Percentiles rank a stretch among this genome's conserved stretches.
phyloP scores from a whole-genome alignment of 2,113 vertebrate species.

The Crotalus tigris region DNA sequence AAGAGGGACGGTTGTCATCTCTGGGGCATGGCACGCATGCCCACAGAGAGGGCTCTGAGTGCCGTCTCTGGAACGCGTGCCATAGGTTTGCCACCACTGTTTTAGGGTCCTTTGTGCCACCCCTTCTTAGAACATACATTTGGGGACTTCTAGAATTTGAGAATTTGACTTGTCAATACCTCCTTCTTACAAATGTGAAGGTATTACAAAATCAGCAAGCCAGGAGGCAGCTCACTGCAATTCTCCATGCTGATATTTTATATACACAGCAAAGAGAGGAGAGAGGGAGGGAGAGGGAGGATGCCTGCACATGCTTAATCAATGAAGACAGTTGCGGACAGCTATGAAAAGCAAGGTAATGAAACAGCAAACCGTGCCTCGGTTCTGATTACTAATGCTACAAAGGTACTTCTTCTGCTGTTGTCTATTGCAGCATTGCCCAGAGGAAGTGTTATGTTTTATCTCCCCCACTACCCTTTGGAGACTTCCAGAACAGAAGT shows the following conservation, averaged over 20 bases:
- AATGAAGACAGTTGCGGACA: conserved; percentile 3
- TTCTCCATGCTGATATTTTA: not conserved
- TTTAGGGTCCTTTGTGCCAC: not conserved
- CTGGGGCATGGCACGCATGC: too few relatives aligned
- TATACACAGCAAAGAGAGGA: not conserved
- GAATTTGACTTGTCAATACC: not conserved
- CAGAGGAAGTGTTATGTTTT: not conserved
- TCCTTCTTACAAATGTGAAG: not conserved
- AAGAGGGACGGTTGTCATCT: too few relatives aligned
- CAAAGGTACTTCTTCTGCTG: not conserved
- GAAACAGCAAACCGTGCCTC: conserved; percentile 27
- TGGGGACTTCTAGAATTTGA: not conserved
- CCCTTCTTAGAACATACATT: not conserved
- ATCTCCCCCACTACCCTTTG: not conserved
- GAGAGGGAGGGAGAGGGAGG: not conserved
- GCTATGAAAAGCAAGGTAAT: not conserved
- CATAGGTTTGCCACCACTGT: too few relatives aligned
- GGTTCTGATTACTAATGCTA: conserved; percentile 11
- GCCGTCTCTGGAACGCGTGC: too few relatives aligned
- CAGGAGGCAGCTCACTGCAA: not conserved
- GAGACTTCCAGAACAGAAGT: not conserved
- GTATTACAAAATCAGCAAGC: fast-evolving
- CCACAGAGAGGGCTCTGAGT: too few relatives aligned
- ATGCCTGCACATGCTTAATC: not conserved
- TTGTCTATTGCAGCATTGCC: not conserved